phyloP scores from a whole-genome alignment of 2,113 vertebrate genomes.

The Anarrhichthys ocellatus region DNA sequence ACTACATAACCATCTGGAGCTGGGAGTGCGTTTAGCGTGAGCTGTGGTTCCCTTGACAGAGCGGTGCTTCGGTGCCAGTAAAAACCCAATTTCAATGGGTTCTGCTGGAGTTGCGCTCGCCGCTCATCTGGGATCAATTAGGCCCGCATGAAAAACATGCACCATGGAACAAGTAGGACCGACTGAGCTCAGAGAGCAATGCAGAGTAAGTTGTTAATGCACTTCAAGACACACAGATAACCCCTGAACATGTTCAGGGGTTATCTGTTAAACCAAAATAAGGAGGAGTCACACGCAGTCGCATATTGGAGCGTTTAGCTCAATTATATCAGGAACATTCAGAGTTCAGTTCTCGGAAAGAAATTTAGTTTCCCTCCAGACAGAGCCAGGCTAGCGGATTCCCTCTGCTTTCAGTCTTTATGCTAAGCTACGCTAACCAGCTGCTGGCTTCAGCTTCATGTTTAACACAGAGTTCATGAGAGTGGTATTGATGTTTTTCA shows the following conservation, averaged over 20 bases:
- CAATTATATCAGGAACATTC: constrained; percentile 69
- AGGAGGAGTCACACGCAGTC: constrained; percentile 25
- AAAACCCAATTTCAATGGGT: constrained; percentile 76
- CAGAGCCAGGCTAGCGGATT: neutral
- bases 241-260: constrained; percentile 63
- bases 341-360: constrained; percentile 63
- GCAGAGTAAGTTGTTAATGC: constrained; percentile 39
- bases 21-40: constrained; percentile 66
- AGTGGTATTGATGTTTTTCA: neutral
- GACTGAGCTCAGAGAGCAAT: constrained; percentile 35
- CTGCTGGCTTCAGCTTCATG: neutral
- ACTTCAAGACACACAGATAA: constrained; percentile 61
- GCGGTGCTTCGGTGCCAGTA: constrained; percentile 69
- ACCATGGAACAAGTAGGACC: constrained; percentile 41
- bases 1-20: constrained; percentile 75
- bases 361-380: neutral
- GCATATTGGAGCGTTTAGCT: constrained; percentile 76
- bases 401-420: neutral
- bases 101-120: constrained; percentile 69
- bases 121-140: constrained; percentile 81
- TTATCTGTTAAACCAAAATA: constrained; percentile 49
- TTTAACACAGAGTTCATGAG: neutral
- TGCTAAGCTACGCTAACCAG: constrained; percentile 3
- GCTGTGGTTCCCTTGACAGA: constrained; percentile 74
- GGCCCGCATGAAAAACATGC: constrained; percentile 66